Conservation (phyloP, 2,113 vertebrate genomes). For the Cynocephalus volans region DNA sequence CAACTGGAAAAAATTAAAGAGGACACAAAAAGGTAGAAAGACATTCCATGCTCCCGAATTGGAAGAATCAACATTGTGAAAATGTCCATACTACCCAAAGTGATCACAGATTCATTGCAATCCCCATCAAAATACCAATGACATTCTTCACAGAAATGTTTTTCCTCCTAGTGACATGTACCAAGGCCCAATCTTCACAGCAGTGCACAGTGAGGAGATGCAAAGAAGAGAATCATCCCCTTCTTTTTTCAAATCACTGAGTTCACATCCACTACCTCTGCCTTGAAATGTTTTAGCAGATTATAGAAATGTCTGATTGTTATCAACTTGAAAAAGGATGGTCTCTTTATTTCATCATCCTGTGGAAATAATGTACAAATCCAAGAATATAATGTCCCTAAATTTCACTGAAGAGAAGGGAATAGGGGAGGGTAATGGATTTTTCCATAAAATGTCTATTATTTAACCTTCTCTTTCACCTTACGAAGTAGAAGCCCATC, state of each 20-base stretch:
- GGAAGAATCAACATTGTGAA: too few species aligned
- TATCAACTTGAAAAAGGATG: slow-evolving; percentile 24
- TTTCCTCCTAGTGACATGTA: background rate
- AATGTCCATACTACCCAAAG: too few species aligned
- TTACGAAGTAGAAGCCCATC: slow-evolving; percentile 12
- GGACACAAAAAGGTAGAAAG: too few species aligned
- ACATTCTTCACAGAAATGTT: background rate
- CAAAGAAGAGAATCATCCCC: background rate
- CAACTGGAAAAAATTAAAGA: too few species aligned
- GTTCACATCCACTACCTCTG: background rate
- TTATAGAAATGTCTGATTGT: slow-evolving; percentile 36
- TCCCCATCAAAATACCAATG: too few species aligned
- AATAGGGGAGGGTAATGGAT: background rate
- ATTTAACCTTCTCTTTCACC: slow-evolving; percentile 37
- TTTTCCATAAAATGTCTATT: slow-evolving; percentile 52
- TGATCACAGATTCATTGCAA: too few species aligned
- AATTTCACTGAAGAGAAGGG: slow-evolving; percentile 10
- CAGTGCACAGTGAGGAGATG: background rate
- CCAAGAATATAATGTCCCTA: background rate
- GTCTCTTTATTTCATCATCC: slow-evolving; percentile 48
- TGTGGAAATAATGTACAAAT: slow-evolving; percentile 28
- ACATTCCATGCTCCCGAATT: too few species aligned
- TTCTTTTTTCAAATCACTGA: background rate
- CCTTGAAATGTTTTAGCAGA: slow-evolving; percentile 23
- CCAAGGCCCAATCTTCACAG: background rate